Evolutionary conservation across 53 echinoderm and acorn worm genomes (phyloP), one percentile per base, ranked within the genome.

Genomic region (Zoroaster sp.): DNA sequence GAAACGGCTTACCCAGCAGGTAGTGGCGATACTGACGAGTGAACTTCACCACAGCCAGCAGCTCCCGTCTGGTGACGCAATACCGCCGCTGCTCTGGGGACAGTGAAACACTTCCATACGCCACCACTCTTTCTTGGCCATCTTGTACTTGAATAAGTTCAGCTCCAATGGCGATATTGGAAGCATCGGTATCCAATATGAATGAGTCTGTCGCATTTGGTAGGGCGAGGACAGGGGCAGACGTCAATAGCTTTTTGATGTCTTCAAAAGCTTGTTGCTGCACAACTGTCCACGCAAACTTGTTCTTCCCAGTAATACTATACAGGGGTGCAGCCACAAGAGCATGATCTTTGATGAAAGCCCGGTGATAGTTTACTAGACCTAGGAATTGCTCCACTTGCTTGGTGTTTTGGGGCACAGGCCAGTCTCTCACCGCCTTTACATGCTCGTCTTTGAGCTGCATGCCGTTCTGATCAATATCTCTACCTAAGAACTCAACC

Each of bases 11-110:
- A 23, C 89, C 93, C 14, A 92, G 77, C 15, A 92, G 72, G 53
- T 92, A 92, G 30, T 92, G 93, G 35, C 92, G 80, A 33, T 77
- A 93, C 54, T 93, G 89, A 2, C 85, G 83, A 0, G 88, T 88
- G 66, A 90, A 86, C 25, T 33, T 46, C 1, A 92, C 78, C 1
- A 89, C 54, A 1, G 93, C 93, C 33, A 89, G 59, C 32, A 92
- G 66, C 25, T 92, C 92, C 11, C 51, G 70, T 25, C 92, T 54
- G 5, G 92, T 92, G 35, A 78, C 77, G 20, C 92, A 92, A 52
- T 92, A 92, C 3, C 89, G 74, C 2, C 89, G 47, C 74, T 90
- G 93, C 66, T 89, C 83, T 4, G 88, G 75, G 20, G 93, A 49
- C 28, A 92, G 32, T 11, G 67, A 46, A 18, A 89, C 17, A 52